Conservation (phyloP, 2,113 vertebrate species). For the Osmerus mordax region DNA sequence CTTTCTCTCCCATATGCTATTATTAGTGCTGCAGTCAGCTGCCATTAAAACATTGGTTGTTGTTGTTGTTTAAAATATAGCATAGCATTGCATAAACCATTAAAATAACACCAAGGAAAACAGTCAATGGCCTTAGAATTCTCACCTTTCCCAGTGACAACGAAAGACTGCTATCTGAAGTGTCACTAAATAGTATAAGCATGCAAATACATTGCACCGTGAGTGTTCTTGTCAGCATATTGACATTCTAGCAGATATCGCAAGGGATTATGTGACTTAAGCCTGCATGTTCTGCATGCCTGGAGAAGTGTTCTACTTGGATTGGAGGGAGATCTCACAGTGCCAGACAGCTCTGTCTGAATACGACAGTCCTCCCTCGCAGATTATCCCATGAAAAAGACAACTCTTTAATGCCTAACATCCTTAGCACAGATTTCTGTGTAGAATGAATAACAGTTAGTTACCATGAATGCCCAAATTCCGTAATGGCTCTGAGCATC, state of each 20-base stretch:
- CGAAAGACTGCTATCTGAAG: conserved; percentile 32
- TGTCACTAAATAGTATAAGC: conserved; percentile 29
- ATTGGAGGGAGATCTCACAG: conserved; percentile 46
- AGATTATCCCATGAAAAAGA: conserved; percentile 62
- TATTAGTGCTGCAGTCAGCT: conserved; percentile 26
- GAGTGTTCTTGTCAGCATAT: conserved; percentile 50
- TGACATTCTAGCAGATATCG: conserved; percentile 60
- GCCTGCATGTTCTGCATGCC: conserved; percentile 63
- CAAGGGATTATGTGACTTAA: conserved; percentile 67
- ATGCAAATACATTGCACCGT: conserved; percentile 27
- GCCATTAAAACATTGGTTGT: conserved; percentile 36
- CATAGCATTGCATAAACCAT: not conserved
- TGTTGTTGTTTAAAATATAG: conserved; percentile 27
- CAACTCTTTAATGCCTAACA: conserved; percentile 64
- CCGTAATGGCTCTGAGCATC: conserved; percentile 38
- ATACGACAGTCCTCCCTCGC: conserved; percentile 56
- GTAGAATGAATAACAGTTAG: conserved; percentile 56
- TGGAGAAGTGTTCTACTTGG: conserved; percentile 68
- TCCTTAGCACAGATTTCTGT: conserved; percentile 53
- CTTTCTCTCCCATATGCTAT: conserved; percentile 24
- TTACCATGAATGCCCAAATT: conserved; percentile 37
- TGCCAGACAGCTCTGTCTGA: conserved; percentile 61
- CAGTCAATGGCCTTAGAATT: not conserved
- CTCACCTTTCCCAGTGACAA: conserved; percentile 2
- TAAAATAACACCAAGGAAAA: not conserved